Base-by-base conservation (phyloP, 2,888 invertebrate species). In the Spodoptera exigua region DNA sequence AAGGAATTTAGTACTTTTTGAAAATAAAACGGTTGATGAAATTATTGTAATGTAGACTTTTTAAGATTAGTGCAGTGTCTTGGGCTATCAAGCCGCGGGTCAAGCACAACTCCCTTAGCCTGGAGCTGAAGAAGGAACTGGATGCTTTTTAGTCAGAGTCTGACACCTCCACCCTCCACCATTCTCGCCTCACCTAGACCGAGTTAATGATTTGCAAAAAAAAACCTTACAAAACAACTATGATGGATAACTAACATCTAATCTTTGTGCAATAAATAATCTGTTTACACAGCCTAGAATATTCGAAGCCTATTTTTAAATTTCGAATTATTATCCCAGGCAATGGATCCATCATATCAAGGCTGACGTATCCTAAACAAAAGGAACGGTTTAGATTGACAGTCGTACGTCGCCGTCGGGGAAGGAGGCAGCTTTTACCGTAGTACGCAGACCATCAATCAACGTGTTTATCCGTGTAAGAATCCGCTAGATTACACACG, bases 381-480 rank as follows among this genome's bases (percentile, higher is more conserved):
- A 49, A 63, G 37, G 16, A 32, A 12, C 49, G 39, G 39, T 37
- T 58, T 43, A 16, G 27, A 66, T 59, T 48, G 37, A 35, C 37
- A 66, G 27, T 13, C 21, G n/a, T 9, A 35, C 21, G 13, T 47
- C 34, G 14, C 18, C 27, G 27, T 27, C 9, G 27, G 27, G 3
- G 11, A 34, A 21, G 60, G 37, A 67, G 60, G 37, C 14, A 11
- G n/a, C 18, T 35, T 32, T 11, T 49, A 32, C 9, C 27, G 5
- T 27, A n/a, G 35, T 35, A 32, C 36, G 5, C 11, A 17, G 11
- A 4, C 45, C 68, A 64, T 68, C 68, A 53, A 68, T 64, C 64
- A 64, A 13, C 12, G 2, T 12, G 34, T 39, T 40, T 61, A 53
- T 43, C 41, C 11, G 32, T 40, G 14, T 46, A 34, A 37, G 64